Base-by-base conservation (phyloP, 2,113 vertebrate species). In the Hymenochirus boettgeri region DNA sequence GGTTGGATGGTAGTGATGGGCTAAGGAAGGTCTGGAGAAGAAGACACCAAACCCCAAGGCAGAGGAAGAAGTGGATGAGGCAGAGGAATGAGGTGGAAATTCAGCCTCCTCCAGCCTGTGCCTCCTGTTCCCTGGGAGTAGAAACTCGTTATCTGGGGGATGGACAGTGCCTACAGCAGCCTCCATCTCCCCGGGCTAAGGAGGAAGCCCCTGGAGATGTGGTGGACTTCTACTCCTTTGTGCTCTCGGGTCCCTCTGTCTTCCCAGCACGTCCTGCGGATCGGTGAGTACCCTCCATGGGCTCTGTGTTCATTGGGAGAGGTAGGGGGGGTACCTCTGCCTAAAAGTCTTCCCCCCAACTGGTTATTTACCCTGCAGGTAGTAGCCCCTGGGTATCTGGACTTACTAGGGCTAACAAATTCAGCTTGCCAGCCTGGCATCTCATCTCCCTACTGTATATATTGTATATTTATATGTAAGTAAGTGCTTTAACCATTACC, bases 251-350 rank as follows among this genome's bases (percentile, higher is more conserved):
- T 46, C 77, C 88, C 90, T 62, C 83, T 83, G 64, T 89, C 88
- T 78, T 81, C 84, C 39, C 91, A 91, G 80, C 94, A 95, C 84
- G 93, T 95, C 73, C 87, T 96, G 74, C 82, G 94, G 79, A 92
- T 97, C 76, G 93, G 94, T 96, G 80, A 94, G 93, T 91, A 80
- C 74, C 69, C 24, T 35, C 7, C 7, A 2, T 35, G 33, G 10
- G 10, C 4, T 35, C 33, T 35, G 4, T 35, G 33, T n/a, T n/a
- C n/a, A n/a, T n/a, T n/a, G n/a, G n/a, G n/a, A n/a, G n/a, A n/a
- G n/a, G n/a, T 35, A 13, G 15, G 15, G 33, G 33, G 31, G 33
- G n/a, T n/a, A n/a, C 10, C 10, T 13, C 15, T 35, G 4, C 10
- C 33, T 7, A 35, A n/a, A 35, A 13, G 10, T 35, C 33, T 35